Percentiles rank a stretch among this genome's conserved stretches.
These are phyloP conservation scores for Drosophila busckii DNA, from an alignment of 1,140 invertebrate species.

Conservation along the genomic window DNA sequence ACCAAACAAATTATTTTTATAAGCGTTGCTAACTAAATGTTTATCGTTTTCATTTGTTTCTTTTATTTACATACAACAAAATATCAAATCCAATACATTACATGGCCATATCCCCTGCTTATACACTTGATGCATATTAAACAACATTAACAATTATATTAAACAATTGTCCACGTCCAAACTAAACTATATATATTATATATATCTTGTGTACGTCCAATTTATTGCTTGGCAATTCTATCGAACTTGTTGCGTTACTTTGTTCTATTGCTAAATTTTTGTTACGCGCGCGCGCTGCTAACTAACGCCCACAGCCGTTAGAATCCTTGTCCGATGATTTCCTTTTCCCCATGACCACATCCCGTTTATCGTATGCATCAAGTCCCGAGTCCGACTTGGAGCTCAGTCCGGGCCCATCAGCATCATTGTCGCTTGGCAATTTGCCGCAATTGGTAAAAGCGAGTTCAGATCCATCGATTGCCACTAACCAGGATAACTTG, in stretches of 20 bases:
- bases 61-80: conserved; percentile 72
- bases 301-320: conserved; percentile 82
- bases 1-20: conserved; percentile 50
- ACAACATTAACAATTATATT: conserved; percentile 46
- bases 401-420: conserved; percentile 86
- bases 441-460: conserved; percentile 87
- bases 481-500: conserved; percentile 83
- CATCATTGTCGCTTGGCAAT: conserved; percentile 81
- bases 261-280: conserved; percentile 7
- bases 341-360: conserved; percentile 97
- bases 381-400: conserved; percentile 97
- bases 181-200: conserved; percentile 42
- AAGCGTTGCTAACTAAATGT: conserved; percentile 79
- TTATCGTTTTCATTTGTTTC: conserved; percentile 78
- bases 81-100: conserved; percentile 62
- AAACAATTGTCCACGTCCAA: conserved; percentile 65
- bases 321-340: conserved; percentile 95
- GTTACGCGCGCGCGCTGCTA: conserved; percentile 25
- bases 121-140: conserved; percentile 45
- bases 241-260: conserved; percentile 65
- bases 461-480: conserved; percentile 90
- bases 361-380: conserved; percentile 94
- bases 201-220: conserved; percentile 67
- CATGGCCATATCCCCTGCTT: conserved; percentile 78
- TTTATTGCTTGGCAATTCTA: conserved; percentile 58